Percentiles rank a stretch among this genome's conserved stretches.
phyloP scores from a whole-genome alignment of 2,888 invertebrate genomes.

The Dasysyrphus albostriatus region DNA sequence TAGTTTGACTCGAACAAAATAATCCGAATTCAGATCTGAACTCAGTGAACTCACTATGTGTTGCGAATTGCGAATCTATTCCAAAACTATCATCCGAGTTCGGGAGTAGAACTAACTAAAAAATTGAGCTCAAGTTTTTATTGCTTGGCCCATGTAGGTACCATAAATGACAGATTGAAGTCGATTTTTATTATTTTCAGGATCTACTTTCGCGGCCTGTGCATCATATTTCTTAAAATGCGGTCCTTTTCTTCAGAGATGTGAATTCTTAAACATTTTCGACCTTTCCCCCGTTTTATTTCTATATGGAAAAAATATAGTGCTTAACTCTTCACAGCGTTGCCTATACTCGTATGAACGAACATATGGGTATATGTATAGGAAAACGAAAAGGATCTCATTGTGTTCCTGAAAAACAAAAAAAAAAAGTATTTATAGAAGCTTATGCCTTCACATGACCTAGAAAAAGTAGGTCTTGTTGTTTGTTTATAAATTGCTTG shows the following conservation, averaged over 20 bases:
- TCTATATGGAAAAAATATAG: not conserved
- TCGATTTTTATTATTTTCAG: no score
- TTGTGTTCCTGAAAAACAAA: conserved; percentile 18
- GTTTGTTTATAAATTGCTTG: conserved; percentile 32
- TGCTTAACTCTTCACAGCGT: conserved; percentile 16
- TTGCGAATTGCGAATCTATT: no score
- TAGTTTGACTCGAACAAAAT: no score
- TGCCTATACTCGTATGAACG: not conserved
- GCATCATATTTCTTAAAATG: not conserved
- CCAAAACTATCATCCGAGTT: no score
- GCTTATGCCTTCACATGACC: conserved; percentile 55
- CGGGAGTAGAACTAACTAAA: no score
- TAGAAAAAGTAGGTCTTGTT: conserved; percentile 51
- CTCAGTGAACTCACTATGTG: no score
- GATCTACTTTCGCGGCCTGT: not conserved
- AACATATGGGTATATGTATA: not conserved
- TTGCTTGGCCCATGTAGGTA: no score
- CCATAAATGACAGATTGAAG: no score
- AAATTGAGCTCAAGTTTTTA: no score
- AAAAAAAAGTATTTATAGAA: conserved; percentile 17
- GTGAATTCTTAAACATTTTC: conserved; percentile 25
- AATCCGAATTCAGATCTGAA: no score
- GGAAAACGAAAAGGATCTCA: conserved; percentile 1
- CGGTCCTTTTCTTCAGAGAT: not conserved
- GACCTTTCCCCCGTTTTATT: conserved; percentile 13